These are phyloP conservation scores for Carduelis carduelis DNA, from an alignment of 2,797 vertebrate genomes.

Conservation along the genomic window DNA sequence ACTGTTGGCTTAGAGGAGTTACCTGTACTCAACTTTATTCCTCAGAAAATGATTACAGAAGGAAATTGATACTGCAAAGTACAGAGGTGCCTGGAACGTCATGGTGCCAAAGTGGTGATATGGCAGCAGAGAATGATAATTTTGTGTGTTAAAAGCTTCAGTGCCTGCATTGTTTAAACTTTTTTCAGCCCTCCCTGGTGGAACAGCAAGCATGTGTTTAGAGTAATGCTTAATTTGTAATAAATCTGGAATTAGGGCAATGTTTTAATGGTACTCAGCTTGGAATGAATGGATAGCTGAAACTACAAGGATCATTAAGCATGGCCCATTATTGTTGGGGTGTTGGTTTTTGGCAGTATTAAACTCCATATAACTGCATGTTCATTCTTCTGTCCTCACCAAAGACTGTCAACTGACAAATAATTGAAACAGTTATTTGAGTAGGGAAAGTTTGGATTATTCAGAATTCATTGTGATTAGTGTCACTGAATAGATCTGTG, in stretches of 20 bases:
- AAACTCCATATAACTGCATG: neutral
- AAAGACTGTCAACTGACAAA: neutral
- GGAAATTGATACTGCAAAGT: accelerated
- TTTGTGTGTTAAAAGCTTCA: neutral
- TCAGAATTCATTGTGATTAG: neutral
- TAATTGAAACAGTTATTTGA: neutral
- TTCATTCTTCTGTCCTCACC: neutral
- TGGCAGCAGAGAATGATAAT: neutral
- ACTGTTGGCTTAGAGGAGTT: neutral
- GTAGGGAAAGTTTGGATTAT: neutral
- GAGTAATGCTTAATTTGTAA: slow-evolving; percentile 17
- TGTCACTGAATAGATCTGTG: neutral
- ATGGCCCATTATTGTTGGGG: neutral
- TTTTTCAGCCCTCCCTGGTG: neutral
- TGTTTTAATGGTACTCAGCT: neutral
- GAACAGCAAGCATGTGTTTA: slow-evolving; percentile 7
- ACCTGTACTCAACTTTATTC: neutral
- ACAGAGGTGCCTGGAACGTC: neutral
- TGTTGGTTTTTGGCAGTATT: neutral
- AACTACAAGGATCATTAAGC: neutral
- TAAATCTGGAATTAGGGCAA: neutral
- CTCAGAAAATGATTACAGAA: neutral
- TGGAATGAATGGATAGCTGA: neutral
- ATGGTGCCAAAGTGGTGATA: neutral
- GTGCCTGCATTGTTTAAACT: neutral